Evolutionary conservation across 1,140 invertebrate genomes (phyloP).

Genomic region (Lethocerus indicus): DNA sequence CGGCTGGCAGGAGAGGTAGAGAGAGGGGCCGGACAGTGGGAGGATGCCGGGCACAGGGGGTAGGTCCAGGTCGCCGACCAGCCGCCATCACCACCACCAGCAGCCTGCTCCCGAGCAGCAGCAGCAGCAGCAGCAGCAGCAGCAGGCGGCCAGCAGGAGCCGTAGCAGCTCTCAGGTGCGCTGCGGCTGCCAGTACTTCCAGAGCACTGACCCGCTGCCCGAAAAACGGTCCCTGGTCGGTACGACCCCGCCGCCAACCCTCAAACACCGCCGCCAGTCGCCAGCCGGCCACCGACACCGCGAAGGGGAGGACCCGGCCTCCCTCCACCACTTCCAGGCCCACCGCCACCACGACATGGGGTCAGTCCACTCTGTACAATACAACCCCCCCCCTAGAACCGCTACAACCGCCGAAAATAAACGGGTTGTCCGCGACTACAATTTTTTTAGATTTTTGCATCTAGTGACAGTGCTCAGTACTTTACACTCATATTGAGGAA

Average conservation of each 20-base stretch:
- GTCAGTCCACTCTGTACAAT: not conserved
- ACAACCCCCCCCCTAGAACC: not conserved
- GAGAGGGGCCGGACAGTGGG: constrained; percentile 1
- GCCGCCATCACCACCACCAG: constrained; percentile 42
- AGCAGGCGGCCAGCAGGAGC: constrained; percentile 16
- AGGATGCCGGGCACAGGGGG: not conserved
- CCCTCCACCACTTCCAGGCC: not conserved
- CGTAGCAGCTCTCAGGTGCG: constrained; percentile 53
- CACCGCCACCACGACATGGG: not conserved
- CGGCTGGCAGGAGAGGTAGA: constrained; percentile 6
- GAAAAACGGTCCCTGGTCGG: constrained; percentile 45
- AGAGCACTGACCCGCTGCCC: constrained; percentile 55
- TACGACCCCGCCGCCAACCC: constrained; percentile 24
- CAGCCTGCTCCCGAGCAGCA: constrained; percentile 7
- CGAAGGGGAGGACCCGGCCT: not conserved
- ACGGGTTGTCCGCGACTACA: too few species aligned
- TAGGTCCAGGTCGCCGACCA: constrained; percentile 21
- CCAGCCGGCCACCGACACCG: not conserved
- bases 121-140: not conserved
- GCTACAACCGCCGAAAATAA: too few species aligned
- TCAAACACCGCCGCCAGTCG: constrained; percentile 7
- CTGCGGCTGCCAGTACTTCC: constrained; percentile 68
- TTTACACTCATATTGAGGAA: too few species aligned
- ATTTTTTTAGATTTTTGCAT: too few species aligned
- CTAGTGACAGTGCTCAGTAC: too few species aligned